Base-by-base conservation (phyloP, 1,140 invertebrate genomes). In the Danaus plexippus region DNA sequence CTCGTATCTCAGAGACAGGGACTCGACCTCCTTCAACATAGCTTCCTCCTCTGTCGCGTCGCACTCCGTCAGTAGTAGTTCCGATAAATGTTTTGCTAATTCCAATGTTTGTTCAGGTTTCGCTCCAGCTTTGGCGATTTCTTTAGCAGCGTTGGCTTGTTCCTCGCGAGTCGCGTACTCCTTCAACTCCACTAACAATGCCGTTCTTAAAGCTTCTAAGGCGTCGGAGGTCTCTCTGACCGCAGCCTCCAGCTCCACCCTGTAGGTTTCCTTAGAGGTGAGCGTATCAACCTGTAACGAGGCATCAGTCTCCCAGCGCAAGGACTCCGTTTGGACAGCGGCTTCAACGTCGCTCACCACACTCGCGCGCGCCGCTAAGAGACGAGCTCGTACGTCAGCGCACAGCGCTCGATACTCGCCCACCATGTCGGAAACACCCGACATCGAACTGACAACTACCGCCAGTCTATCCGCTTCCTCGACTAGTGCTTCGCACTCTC, bases 231-330 rank as follows among this genome's bases (percentile, higher is more conserved):
- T 69, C 46, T 87, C 79, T 59, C 77, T 81, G 0, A 95, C 88
- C 0, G 93, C 93, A 10, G 90, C 89, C 11, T 90, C 86, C 9
- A 95, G 73, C 76, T 95, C 94, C 57, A 90, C 91, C 18, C 92
- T 77, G 67, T 94, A 95, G 1, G 93, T 94, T 74, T 95, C 94
- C 73, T 92, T 92, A 1, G 94, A 92, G 13, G 93, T 94, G 50
- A 95, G 89, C 18, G 94, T 96, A 62, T 94, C 91, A 0, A 95
- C 94, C 88, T 96, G 94, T 9, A 94, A 90, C 1, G 92, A 90
- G 3, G 90, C 89, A 61, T 95, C 93, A 7, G 90, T 90, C 69
- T 94, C 92, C 72, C 94, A 94, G 68, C 88, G 92, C 0, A 94
- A 75, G 0, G 93, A 94, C 51, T 94, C 91, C 0, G 94, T 93